A percentile compares a stretch with the other conserved stretches of the same genome.
phyloP scores from a whole-genome alignment of 2,797 vertebrate genomes.

The Sitta carolinensis region DNA sequence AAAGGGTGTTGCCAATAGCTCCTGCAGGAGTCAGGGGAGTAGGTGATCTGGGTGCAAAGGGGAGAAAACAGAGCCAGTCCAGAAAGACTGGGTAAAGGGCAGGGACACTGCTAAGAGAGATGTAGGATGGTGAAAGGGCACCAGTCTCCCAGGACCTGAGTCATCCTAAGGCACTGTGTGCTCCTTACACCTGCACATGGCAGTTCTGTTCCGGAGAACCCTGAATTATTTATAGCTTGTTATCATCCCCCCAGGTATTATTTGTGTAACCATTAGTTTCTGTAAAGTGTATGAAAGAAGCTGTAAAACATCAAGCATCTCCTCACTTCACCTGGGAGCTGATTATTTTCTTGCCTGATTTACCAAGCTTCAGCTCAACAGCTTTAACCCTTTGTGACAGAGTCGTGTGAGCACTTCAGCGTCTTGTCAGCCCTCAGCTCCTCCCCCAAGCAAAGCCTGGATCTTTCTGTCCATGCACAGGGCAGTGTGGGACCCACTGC shows the following conservation, averaged over 20 bases:
- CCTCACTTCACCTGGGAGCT: conserved; percentile 5
- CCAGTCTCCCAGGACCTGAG: rapidly evolving
- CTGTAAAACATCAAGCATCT: conserved; percentile 35
- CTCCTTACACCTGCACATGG: background rate
- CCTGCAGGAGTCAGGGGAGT: rapidly evolving
- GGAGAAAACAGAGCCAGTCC: background rate
- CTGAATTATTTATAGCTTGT: conserved; percentile 46
- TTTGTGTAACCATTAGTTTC: conserved; percentile 57
- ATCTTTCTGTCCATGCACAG: rapidly evolving
- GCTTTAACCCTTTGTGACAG: background rate
- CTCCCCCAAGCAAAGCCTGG: rapidly evolving
- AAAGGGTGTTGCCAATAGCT: rapidly evolving
- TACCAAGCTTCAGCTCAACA: background rate
- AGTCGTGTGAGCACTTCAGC: rapidly evolving
- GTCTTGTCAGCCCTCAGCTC: background rate
- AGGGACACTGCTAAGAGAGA: background rate
- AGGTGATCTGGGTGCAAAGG: rapidly evolving
- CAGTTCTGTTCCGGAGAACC: background rate
- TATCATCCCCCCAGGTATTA: conserved; percentile 47
- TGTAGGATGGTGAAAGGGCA: background rate
- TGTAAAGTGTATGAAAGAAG: conserved; percentile 41
- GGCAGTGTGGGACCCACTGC: background rate
- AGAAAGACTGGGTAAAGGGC: background rate
- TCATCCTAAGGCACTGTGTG: background rate
- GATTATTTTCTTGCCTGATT: conserved; percentile 27